phyloP scores from a whole-genome alignment of 2,797 vertebrate genomes.

The Oryzias dopingdopingensis region DNA sequence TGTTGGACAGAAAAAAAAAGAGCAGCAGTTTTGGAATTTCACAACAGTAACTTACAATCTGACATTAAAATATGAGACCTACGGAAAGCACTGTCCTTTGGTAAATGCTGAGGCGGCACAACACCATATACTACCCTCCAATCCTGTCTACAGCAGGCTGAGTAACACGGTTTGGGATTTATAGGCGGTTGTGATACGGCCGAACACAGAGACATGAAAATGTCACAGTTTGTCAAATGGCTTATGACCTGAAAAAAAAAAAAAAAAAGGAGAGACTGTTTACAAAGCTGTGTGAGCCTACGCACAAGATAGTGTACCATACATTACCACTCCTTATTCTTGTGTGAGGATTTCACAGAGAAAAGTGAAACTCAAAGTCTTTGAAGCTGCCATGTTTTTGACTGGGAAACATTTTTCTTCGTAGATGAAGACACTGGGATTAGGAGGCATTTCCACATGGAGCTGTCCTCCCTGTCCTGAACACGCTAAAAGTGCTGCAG shows the following conservation, averaged over 20 bases:
- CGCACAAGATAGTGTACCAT: neutral
- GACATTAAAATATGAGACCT: constrained; percentile 68
- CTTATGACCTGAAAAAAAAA: constrained; percentile 52
- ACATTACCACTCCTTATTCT: constrained; percentile 10
- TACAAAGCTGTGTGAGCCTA: constrained; percentile 26
- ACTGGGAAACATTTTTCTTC: neutral
- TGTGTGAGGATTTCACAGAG: neutral
- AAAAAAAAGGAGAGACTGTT: constrained; percentile 13
- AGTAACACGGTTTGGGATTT: constrained; percentile 64
- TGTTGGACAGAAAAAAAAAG: constrained; percentile 1
- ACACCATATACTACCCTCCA: constrained; percentile 31
- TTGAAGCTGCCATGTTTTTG: constrained; percentile 14
- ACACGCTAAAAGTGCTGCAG: neutral
- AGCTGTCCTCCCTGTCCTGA: neutral
- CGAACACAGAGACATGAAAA: constrained; percentile 68
- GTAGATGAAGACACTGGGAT: constrained; percentile 1
- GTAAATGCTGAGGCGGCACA: constrained; percentile 69
- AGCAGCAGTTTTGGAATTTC: constrained; percentile 12
- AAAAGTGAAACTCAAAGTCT: constrained; percentile 3
- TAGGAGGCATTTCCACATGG: too few relatives aligned
- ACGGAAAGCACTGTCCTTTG: constrained; percentile 65
- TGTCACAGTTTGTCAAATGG: constrained; percentile 65
- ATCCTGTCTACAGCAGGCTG: constrained; percentile 64
- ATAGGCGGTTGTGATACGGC: constrained; percentile 66
- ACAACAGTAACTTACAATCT: constrained; percentile 50